Percentiles rank a stretch among this genome's conserved stretches.
phyloP scores from a whole-genome alignment of 1,140 invertebrate genomes.

The Drosophila mauritiana region DNA sequence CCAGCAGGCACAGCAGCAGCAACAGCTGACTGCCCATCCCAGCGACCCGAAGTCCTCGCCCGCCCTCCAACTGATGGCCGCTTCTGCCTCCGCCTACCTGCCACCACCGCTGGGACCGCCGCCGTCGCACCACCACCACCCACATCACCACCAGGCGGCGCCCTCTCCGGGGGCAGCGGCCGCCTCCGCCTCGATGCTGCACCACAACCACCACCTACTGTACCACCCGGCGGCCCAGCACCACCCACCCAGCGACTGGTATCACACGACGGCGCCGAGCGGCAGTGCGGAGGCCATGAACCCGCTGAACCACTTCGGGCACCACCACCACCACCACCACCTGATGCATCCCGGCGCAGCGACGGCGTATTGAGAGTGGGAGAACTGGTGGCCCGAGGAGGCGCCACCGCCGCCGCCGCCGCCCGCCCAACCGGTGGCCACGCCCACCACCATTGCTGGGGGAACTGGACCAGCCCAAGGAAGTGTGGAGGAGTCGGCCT shows the following conservation, averaged over 20 bases:
- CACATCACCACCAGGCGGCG: conserved; percentile 69
- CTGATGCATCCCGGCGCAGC: conserved; percentile 86
- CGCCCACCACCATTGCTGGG: conserved; percentile 10
- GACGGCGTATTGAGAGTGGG: conserved; percentile 86
- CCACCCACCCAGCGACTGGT: conserved; percentile 80
- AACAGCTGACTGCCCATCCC: conserved; percentile 47
- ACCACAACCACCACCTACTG: conserved; percentile 83
- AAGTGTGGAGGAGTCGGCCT: conserved; percentile 39
- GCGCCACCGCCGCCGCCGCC: conserved; percentile 33
- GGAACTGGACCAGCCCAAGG: conserved; percentile 21
- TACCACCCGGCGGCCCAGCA: conserved; percentile 84
- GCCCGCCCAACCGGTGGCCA: conserved; percentile 14
- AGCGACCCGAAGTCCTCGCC: conserved; percentile 68
- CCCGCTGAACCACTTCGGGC: conserved; percentile 86
- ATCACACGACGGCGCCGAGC: conserved; percentile 85
- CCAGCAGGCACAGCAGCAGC: conserved; percentile 57
- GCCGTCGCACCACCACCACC: conserved; percentile 74
- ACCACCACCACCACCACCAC: conserved; percentile 85
- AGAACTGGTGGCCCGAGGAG: conserved; percentile 77
- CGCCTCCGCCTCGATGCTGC: conserved; percentile 72
- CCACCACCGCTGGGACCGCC: conserved; percentile 78
- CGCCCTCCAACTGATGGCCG: conserved; percentile 75
- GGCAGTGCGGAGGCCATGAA: conserved; percentile 88
- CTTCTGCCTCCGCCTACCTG: conserved; percentile 72
- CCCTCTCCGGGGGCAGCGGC: conserved; percentile 58